Conservation (phyloP, 2,797 vertebrate species). For the Petrocephalus sullivani region DNA sequence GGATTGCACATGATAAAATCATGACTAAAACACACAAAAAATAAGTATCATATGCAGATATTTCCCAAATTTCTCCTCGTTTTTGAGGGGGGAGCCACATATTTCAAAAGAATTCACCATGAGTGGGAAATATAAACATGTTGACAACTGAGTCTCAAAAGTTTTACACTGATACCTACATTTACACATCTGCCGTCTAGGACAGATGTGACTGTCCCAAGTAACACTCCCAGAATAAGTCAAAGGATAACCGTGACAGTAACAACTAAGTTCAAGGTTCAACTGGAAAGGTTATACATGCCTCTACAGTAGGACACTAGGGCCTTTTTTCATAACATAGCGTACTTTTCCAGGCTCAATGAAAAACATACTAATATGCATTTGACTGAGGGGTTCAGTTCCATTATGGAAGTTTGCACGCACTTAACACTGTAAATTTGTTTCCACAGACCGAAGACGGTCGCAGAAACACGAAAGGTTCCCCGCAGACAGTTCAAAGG, state of each 20-base stretch:
- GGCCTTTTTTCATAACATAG: background rate
- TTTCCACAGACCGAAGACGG: background rate
- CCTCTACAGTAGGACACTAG: background rate
- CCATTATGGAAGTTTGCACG: background rate
- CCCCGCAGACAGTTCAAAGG: background rate
- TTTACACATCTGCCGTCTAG: background rate
- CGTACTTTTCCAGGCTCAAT: background rate
- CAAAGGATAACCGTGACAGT: background rate
- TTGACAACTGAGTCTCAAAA: background rate
- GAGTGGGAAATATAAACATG: background rate
- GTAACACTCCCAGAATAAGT: background rate
- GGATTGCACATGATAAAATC: background rate
- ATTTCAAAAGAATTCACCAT: background rate
- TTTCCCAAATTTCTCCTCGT: background rate
- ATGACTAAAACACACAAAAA: background rate
- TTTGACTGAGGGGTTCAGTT: background rate
- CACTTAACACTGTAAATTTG: background rate
- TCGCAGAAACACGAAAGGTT: background rate
- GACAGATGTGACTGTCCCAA: background rate
- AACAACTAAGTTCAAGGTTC: background rate
- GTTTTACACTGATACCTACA: background rate
- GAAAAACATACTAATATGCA: background rate
- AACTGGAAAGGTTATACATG: background rate
- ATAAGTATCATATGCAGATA: background rate
- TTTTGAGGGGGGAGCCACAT: background rate